Evolutionary conservation across 2,888 invertebrate species (phyloP), one percentile per base, ranked within the genome.

Genomic region (Andrena fulva): DNA sequence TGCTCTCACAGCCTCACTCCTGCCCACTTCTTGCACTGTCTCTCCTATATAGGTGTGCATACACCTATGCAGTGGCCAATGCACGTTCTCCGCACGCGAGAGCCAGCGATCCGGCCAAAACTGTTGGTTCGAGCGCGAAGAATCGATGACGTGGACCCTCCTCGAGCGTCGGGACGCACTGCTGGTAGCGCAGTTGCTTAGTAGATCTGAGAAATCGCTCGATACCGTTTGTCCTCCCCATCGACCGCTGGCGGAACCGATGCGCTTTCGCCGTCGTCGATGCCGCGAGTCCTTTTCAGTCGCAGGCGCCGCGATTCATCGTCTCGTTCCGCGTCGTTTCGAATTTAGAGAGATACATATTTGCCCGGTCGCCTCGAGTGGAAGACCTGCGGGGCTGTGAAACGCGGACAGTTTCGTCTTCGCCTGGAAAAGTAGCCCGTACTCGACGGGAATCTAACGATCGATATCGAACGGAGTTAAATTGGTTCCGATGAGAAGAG

Each of bases 1-100:
- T 93, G 93, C 92, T 92, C 93, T 93, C 93, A 93, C 92, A 93
- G 92, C 91, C 92, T 92, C 92, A 92, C 92, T 92, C 91, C 91
- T 91, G 91, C 92, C 90, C 91, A 90, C 92, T 91, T 91, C 91
- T 91, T 89, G 91, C 90, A 89, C 91, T 90, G 91, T 91, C 90
- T 91, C 90, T 89, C 89, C 87, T 89, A 84, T 87, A 88, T 89
- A 90, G 87, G 85, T 86, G 81, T 77, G 81, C 85, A 67, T 81
- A 82, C 74, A 83, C 82, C 78, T 87, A 85, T 82, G 76, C 74
- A 69, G 79, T 83, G 85, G 67, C 76, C 85, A 82, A 84, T 85
- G 84, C 84, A 84, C 84, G 85, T 82, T 80, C 85, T 67, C 75
- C 66, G 70, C 74, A 78, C 70, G 78, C 78, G 85, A 77, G 80